Evolutionary conservation across 2,113 vertebrate species (phyloP).

Genomic region (Urocitellus parryii): DNA sequence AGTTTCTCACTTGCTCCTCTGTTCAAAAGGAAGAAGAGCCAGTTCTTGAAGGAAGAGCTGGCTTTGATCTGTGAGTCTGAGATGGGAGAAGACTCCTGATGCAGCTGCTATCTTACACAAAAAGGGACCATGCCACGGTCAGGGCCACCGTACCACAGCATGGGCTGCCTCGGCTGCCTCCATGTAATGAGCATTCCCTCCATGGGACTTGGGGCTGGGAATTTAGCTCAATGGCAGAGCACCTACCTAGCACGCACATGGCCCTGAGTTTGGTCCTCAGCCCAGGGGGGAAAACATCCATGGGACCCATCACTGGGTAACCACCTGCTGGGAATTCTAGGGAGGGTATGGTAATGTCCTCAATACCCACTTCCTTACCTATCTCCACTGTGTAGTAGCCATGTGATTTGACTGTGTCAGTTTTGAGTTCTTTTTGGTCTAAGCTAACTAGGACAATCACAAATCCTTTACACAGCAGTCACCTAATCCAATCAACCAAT

Average conservation of each 20-base stretch:
- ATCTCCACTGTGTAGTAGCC: neutral
- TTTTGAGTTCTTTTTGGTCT: neutral
- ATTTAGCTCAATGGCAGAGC: too few species aligned
- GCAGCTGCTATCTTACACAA: neutral
- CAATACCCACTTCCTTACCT: neutral
- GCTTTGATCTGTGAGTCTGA: neutral
- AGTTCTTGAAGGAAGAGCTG: neutral
- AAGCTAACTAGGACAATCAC: neutral
- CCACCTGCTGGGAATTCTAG: neutral
- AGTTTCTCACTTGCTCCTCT: neutral
- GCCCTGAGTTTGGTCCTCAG: too few species aligned
- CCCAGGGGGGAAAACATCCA: too few species aligned
- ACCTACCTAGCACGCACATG: too few species aligned
- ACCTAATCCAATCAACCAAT: neutral
- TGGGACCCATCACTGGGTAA: neutral
- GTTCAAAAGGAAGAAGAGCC: neutral
- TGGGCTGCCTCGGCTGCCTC: neutral
- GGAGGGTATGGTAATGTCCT: neutral
- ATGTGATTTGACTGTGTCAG: neutral
- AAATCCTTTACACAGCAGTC: neutral
- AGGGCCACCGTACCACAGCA: neutral
- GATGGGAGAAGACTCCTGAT: neutral
- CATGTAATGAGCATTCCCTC: neutral
- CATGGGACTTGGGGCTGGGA: neutral
- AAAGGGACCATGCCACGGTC: neutral